phyloP scores from a whole-genome alignment of 2,113 vertebrate species.

The Catagonus wagneri region DNA sequence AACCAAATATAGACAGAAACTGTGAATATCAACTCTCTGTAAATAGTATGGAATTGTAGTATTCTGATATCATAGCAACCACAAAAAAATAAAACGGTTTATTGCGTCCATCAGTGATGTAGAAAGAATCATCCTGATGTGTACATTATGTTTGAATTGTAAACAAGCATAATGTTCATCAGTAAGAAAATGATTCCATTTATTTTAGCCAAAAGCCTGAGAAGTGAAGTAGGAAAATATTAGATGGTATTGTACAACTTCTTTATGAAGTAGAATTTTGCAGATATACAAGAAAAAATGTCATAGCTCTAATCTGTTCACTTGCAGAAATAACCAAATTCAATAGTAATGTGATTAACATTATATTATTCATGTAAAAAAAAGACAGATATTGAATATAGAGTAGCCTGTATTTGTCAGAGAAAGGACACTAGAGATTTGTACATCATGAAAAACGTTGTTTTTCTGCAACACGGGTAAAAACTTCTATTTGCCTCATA shows the following conservation, averaged over 20 bases:
- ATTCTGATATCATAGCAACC: neutral
- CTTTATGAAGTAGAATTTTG: neutral
- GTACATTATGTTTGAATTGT: neutral
- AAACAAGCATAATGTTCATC: neutral
- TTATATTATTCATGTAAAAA: neutral
- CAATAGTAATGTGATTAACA: neutral
- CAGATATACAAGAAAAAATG: neutral
- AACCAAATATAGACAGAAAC: neutral
- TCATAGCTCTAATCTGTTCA: neutral
- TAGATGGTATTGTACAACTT: neutral
- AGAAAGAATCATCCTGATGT: neutral
- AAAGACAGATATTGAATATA: neutral
- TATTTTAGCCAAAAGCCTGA: neutral
- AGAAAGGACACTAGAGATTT: neutral
- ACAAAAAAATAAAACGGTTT: neutral
- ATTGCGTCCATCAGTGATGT: neutral
- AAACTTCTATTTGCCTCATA: neutral
- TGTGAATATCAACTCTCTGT: neutral
- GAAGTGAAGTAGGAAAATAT: neutral
- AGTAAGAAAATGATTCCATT: neutral
- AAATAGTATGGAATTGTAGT: neutral
- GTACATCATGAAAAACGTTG: neutral
- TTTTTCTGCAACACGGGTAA: neutral
- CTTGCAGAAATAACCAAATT: neutral
- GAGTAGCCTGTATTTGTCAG: neutral